Evolutionary conservation across 1,140 invertebrate species (phyloP).

Genomic region (Trichonephila clavata): DNA sequence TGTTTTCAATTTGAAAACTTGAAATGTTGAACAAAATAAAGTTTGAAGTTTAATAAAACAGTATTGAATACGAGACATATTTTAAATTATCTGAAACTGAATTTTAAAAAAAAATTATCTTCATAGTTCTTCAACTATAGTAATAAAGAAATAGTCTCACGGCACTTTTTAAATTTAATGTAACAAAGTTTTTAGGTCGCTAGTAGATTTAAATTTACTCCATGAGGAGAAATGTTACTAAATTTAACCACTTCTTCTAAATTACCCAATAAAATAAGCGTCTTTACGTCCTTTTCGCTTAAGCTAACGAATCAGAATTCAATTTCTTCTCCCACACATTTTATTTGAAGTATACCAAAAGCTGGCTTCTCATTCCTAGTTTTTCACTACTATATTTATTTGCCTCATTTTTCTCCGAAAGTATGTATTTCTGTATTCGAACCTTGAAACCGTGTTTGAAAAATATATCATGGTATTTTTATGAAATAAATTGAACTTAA

Average conservation of each 20-base stretch:
- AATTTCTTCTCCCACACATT: neutral
- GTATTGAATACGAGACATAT: too few species aligned
- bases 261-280: neutral
- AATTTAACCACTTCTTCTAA: neutral
- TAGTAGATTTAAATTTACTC: neutral
- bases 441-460: neutral
- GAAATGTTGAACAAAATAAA: too few species aligned
- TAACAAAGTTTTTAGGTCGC: neutral
- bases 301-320: neutral
- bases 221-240: neutral
- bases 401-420: constrained; percentile 18
- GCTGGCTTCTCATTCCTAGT: neutral
- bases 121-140: too few species aligned
- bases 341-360: neutral
- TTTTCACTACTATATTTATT: neutral
- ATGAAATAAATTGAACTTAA: neutral
- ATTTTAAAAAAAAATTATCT: too few species aligned
- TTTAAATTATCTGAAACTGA: too few species aligned
- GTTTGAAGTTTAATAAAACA: too few species aligned
- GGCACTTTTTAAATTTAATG: neutral
- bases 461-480: neutral
- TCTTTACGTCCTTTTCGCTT: neutral
- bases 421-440: neutral
- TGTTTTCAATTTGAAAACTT: too few species aligned
- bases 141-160: neutral